A percentile compares a stretch with the other conserved stretches of the same genome.
phyloP scores from a whole-genome alignment of 2,797 vertebrate species.

The Cheirogaleus major region DNA sequence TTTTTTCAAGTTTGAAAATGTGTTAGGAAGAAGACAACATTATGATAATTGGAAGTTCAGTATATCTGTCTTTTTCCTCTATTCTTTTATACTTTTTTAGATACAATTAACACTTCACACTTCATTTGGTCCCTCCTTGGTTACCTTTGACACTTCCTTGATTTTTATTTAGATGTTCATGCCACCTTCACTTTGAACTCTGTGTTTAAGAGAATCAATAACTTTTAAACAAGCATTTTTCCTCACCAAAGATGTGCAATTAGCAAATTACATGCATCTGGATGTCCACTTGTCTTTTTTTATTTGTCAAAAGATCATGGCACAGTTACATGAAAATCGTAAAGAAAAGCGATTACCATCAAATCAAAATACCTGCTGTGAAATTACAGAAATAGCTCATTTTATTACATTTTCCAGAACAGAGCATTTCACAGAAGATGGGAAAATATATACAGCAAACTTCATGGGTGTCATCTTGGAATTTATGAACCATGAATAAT shows the following conservation, averaged over 20 bases:
- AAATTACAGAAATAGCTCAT: conserved; percentile 74
- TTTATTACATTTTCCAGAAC: conserved; percentile 70
- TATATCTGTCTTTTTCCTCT: conserved; percentile 81
- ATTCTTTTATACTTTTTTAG: conserved; percentile 76
- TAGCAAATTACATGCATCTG: conserved; percentile 75
- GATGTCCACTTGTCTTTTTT: conserved; percentile 79
- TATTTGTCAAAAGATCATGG: conserved; percentile 75
- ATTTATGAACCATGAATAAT: conserved; percentile 67
- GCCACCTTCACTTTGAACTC: conserved; percentile 84
- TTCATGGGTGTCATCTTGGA: conserved; percentile 50
- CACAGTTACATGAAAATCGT: conserved; percentile 71
- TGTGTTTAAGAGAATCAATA: conserved; percentile 77
- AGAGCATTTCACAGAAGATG: conserved; percentile 54
- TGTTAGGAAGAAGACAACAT: conserved; percentile 83
- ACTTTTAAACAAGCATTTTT: conserved; percentile 77
- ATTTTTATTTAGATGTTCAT: conserved; percentile 84
- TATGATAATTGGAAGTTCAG: conserved; percentile 85
- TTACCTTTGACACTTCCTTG: conserved; percentile 85
- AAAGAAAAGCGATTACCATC: conserved; percentile 76
- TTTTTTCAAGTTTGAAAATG: conserved; percentile 83
- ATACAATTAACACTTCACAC: conserved; percentile 84
- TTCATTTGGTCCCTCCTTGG: conserved; percentile 82
- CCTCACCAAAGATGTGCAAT: conserved; percentile 73
- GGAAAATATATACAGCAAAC: conserved; percentile 45
- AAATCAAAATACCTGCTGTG: conserved; percentile 79